These are phyloP conservation scores for Pandemis heparana DNA, from an alignment of 2,888 invertebrate species.

Conservation along the genomic window DNA sequence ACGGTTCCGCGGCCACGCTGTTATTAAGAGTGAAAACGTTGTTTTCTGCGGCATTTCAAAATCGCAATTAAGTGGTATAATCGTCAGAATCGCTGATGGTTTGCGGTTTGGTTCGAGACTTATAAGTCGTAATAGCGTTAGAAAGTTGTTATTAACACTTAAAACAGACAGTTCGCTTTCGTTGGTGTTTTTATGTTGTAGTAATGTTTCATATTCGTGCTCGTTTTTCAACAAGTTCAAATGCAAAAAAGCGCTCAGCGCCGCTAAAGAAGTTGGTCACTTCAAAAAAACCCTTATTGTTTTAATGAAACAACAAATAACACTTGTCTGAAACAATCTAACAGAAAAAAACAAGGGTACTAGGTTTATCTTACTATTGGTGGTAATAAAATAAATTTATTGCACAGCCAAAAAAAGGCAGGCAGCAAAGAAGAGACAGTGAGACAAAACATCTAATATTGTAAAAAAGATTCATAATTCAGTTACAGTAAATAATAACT, in stretches of 20 bases:
- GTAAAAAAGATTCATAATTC: background rate
- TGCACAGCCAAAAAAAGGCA: no score
- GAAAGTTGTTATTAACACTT: slow-evolving; percentile 30
- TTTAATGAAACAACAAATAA: no score
- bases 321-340: no score
- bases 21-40: slow-evolving; percentile 31
- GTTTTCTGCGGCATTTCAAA: slow-evolving; percentile 43
- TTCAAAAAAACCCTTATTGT: no score
- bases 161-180: slow-evolving; percentile 9
- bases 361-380: no score
- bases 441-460: no score
- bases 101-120: slow-evolving; percentile 29
- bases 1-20: slow-evolving; percentile 10
- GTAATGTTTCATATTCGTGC: background rate
- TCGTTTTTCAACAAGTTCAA: no score
- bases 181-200: background rate
- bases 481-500: background rate
- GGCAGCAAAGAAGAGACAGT: background rate
- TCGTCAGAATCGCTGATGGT: slow-evolving; percentile 17
- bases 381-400: no score
- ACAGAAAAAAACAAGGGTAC: no score
- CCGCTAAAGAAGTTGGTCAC: no score
- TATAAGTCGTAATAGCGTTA: slow-evolving; percentile 22
- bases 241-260: no score
- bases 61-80: slow-evolving; percentile 14